A percentile compares a stretch with the other conserved stretches of the same genome.
phyloP scores from a whole-genome alignment of 2,797 vertebrate species.

The Falco concolor region DNA sequence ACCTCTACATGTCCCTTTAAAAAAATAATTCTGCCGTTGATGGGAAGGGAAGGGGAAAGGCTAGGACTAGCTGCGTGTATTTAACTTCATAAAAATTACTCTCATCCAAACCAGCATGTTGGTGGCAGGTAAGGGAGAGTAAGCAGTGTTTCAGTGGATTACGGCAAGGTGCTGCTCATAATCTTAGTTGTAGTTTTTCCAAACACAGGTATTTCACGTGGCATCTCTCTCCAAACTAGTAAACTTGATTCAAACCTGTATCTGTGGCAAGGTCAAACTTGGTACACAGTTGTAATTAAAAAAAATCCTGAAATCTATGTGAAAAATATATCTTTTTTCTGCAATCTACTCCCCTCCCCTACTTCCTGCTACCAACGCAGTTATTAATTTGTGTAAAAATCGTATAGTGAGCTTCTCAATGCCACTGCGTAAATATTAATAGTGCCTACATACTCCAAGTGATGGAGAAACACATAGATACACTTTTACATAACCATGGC shows the following conservation, averaged over 20 bases:
- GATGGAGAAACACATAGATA: not conserved
- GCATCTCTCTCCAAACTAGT: not conserved
- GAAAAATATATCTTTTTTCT: not conserved
- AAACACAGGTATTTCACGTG: not conserved
- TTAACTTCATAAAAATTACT: not conserved
- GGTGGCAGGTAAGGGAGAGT: not conserved
- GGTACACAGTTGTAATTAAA: not conserved
- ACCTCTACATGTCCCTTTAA: not conserved
- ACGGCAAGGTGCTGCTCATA: not conserved
- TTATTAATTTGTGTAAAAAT: not conserved
- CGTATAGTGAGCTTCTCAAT: not conserved
- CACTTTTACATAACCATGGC: not conserved
- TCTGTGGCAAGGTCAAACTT: not conserved
- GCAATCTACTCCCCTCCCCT: not conserved
- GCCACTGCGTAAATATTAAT: not conserved
- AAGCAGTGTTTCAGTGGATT: not conserved
- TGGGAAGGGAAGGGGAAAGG: not conserved
- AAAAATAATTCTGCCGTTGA: not conserved
- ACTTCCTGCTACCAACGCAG: not conserved
- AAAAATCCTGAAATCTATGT: not conserved
- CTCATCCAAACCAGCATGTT: rapidly evolving
- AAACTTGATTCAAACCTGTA: not conserved
- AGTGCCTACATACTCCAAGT: not conserved
- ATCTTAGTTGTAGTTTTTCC: not conserved
- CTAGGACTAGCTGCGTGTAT: not conserved